A percentile compares a stretch with the other conserved stretches of the same genome.
phyloP scores from a whole-genome alignment of 2,888 invertebrate genomes.

The Drosophila mercatorum region DNA sequence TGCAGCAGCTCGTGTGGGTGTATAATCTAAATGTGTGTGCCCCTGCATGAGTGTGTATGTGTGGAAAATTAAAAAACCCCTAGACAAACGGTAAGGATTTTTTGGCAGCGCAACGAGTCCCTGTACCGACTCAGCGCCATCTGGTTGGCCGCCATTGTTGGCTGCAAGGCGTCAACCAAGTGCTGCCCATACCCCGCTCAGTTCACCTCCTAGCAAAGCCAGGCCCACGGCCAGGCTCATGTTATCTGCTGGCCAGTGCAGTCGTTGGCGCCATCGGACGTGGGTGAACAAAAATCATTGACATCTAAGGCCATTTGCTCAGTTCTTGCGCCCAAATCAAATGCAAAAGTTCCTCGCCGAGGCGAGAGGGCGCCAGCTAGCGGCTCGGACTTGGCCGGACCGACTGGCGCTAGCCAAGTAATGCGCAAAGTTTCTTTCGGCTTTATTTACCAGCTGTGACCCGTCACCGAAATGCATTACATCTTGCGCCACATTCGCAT shows the following conservation, averaged over 20 bases:
- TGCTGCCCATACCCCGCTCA: constrained; percentile 1
- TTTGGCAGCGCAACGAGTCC: constrained; percentile 35
- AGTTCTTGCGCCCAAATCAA: constrained; percentile 61
- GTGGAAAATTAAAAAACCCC: constrained; percentile 27
- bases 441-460: constrained; percentile 67
- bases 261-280: constrained; percentile 63
- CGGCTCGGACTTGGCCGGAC: constrained; percentile 68
- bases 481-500: constrained; percentile 40
- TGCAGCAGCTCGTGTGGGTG: constrained; percentile 33
- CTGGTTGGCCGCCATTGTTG: constrained; percentile 36
- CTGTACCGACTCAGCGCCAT: constrained; percentile 40
- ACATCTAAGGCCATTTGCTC: constrained; percentile 75
- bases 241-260: constrained; percentile 51
- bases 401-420: constrained; percentile 70
- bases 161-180: constrained; percentile 58
- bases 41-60: constrained; percentile 1
- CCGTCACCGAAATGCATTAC: constrained; percentile 37
- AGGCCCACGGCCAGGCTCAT: background rate
- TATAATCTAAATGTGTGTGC: constrained; percentile 5
- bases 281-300: constrained; percentile 71
- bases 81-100: constrained; percentile 29
- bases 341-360: constrained; percentile 63
- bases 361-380: background rate
- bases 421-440: constrained; percentile 73
- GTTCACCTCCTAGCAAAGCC: background rate